A percentile compares a stretch with the other conserved stretches of the same genome.
phyloP scores from a whole-genome alignment of 2,888 invertebrate species.

The Hypercompe scribonia region DNA sequence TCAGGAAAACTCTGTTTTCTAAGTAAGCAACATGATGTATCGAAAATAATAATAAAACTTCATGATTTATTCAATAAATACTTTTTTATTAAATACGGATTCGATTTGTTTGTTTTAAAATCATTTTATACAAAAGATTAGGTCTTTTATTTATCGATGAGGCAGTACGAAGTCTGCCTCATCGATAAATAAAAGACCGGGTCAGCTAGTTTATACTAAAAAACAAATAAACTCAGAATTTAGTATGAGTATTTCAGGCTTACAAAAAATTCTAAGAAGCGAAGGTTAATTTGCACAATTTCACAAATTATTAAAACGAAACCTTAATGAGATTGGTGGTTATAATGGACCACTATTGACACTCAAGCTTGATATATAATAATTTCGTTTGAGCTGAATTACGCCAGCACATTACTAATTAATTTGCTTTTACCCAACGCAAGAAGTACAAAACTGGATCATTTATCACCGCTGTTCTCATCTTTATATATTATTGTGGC shows the following conservation, averaged over 20 bases:
- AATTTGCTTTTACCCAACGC: background rate
- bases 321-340: background rate
- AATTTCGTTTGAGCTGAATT: background rate
- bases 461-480: conserved; percentile 3
- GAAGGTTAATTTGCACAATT: background rate
- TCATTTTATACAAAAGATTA: no score
- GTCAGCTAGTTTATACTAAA: no score
- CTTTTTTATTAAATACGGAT: no score
- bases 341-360: background rate
- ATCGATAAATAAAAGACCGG: no score
- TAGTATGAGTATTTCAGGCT: background rate
- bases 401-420: background rate
- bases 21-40: no score
- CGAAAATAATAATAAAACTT: no score
- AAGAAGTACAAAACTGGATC: background rate
- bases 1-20: no score
- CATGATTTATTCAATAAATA: no score
- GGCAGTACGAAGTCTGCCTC: no score
- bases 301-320: background rate
- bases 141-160: no score
- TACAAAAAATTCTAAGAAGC: background rate
- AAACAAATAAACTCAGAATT: no score
- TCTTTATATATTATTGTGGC: conserved; percentile 1
- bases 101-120: no score
- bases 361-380: background rate